These are phyloP conservation scores for Sebastes jordani DNA, from an alignment of 2,797 vertebrate genomes.

Conservation along the genomic window DNA sequence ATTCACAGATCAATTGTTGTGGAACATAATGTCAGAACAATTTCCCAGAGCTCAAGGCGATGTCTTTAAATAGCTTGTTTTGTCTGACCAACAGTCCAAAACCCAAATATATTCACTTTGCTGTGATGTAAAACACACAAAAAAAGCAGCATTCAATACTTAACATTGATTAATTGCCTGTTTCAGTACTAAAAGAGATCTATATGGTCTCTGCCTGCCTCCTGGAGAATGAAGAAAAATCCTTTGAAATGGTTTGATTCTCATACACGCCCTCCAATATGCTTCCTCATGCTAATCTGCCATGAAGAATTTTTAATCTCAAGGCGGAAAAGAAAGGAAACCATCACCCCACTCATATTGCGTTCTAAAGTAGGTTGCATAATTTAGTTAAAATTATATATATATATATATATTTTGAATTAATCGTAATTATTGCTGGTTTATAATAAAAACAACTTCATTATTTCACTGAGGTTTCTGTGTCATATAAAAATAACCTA, in stretches of 20 bases:
- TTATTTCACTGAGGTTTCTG: neutral
- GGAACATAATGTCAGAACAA: neutral
- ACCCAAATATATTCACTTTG: too few species aligned
- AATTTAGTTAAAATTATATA: neutral
- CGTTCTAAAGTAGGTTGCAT: slow-evolving; percentile 4
- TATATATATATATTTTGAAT: neutral
- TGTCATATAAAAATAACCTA: neutral
- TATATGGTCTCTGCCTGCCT: neutral
- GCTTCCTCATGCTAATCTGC: slow-evolving; percentile 24
- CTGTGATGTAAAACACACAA: neutral
- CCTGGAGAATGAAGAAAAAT: neutral
- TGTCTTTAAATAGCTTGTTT: neutral
- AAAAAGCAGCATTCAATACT: neutral
- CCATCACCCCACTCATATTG: slow-evolving; percentile 5
- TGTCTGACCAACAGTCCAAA: too few species aligned
- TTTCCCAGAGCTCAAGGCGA: neutral
- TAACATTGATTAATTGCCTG: neutral
- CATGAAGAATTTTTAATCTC: slow-evolving; percentile 37
- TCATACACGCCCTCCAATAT: neutral
- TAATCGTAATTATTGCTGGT: neutral
- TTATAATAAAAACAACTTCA: neutral
- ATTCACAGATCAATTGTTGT: neutral
- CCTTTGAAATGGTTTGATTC: neutral
- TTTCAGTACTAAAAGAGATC: neutral
- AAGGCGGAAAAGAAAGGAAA: slow-evolving; percentile 7